Conservation (phyloP, 2,113 vertebrate genomes). For the Eurypyga helias region DNA sequence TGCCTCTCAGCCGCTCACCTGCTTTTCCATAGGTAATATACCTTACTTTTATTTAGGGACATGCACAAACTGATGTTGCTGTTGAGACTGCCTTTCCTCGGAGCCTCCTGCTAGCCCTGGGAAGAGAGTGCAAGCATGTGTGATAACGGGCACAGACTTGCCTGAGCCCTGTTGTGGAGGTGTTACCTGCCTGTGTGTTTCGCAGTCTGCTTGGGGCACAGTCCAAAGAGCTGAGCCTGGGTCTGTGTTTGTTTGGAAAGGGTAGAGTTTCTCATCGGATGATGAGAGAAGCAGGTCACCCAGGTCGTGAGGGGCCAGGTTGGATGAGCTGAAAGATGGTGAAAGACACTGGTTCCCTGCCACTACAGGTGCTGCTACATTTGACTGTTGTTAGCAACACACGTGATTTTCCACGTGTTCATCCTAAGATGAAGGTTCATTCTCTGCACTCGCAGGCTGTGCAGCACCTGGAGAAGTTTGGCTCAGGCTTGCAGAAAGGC, state of each 20-base stretch:
- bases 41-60: not conserved
- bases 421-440: not conserved
- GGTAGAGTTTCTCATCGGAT: not conserved
- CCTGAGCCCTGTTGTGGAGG: not conserved
- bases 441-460: not conserved
- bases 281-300: not conserved
- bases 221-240: not conserved
- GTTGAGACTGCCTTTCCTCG: not conserved
- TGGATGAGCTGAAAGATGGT: not conserved
- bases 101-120: not conserved
- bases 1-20: not conserved
- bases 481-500: not conserved
- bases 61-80: not conserved
- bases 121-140: accelerated
- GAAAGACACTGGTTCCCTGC: not conserved
- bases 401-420: accelerated
- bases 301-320: accelerated
- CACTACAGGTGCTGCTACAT: not conserved
- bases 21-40: not conserved
- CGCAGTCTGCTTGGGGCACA: not conserved
- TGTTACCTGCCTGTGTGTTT: not conserved
- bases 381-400: not conserved
- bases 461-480: not conserved
- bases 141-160: not conserved
- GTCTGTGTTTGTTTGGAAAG: not conserved